Conservation (phyloP, 2,888 invertebrate genomes). For the Drosophila melanosoma region DNA sequence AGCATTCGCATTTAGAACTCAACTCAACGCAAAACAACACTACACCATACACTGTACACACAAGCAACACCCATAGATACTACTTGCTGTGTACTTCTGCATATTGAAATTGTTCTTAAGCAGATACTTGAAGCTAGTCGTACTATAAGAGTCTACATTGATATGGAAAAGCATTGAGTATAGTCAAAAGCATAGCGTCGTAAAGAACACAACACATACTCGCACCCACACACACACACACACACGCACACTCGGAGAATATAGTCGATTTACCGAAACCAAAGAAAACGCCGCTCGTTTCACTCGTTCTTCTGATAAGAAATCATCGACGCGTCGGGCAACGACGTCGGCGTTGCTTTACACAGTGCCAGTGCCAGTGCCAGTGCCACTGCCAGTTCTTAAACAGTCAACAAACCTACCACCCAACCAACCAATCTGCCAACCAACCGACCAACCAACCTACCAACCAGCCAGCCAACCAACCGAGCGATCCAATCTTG, state of each 20-base stretch:
- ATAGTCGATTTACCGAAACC: slow-evolving; percentile 37
- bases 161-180: slow-evolving; percentile 33
- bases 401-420: slow-evolving; percentile 37
- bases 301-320: slow-evolving; percentile 53
- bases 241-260: slow-evolving; percentile 14
- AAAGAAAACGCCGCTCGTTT: slow-evolving; percentile 60
- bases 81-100: slow-evolving; percentile 6
- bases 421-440: slow-evolving; percentile 17
- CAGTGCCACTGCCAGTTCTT: slow-evolving; percentile 33
- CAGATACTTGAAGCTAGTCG: slow-evolving; percentile 30
- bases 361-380: slow-evolving; percentile 27
- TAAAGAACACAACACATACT: slow-evolving; percentile 18
- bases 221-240: slow-evolving; percentile 5
- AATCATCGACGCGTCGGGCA: slow-evolving; percentile 27
- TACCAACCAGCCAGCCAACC: slow-evolving; percentile 19
- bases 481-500: slow-evolving; percentile 50
- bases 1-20: slow-evolving; percentile 15
- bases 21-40: slow-evolving; percentile 7
- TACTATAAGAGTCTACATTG: slow-evolving; percentile 22
- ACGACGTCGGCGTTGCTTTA: slow-evolving; percentile 22
- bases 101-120: slow-evolving; percentile 26
- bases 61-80: slow-evolving; percentile 2
- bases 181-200: slow-evolving; percentile 22
- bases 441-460: slow-evolving; percentile 19
- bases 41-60: slow-evolving; percentile 6